These are phyloP conservation scores for Sturmia bella DNA, from an alignment of 2,888 invertebrate genomes.

Conservation along the genomic window DNA sequence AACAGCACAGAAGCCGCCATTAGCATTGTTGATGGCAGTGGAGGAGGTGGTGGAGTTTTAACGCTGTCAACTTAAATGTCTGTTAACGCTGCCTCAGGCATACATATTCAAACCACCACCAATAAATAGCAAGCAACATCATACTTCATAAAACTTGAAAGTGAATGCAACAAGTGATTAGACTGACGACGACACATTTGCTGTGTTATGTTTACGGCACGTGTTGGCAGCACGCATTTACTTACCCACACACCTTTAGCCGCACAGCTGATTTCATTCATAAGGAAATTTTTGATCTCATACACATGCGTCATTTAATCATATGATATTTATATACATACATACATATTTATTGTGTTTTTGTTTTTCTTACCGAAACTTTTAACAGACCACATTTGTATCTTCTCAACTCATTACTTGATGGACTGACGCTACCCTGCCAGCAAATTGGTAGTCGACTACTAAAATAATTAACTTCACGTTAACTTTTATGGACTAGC, in stretches of 20 bases:
- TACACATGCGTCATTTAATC: constrained; percentile 61
- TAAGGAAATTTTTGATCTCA: constrained; percentile 49
- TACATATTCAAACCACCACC: not conserved
- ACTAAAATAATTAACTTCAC: no score
- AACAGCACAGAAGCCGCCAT: constrained; percentile 47
- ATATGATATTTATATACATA: constrained; percentile 48
- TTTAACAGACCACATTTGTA: not conserved
- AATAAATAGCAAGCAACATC: not conserved
- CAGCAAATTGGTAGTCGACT: no score
- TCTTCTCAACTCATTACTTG: not conserved
- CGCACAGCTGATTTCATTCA: constrained; percentile 65
- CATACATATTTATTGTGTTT: constrained; percentile 1
- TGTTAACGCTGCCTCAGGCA: constrained; percentile 12
- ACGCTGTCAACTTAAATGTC: constrained; percentile 51
- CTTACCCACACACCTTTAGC: constrained; percentile 15
- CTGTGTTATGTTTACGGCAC: not conserved
- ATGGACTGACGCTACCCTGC: not conserved
- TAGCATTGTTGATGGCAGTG: constrained; percentile 39
- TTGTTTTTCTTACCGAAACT: not conserved
- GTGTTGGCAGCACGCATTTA: constrained; percentile 45
- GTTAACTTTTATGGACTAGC: no score
- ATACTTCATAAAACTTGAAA: not conserved
- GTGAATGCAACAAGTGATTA: constrained; percentile 47
- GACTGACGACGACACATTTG: not conserved
- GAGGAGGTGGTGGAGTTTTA: constrained; percentile 19